Conservation (phyloP, 2,797 vertebrate species). For the Simalia tracyae region DNA sequence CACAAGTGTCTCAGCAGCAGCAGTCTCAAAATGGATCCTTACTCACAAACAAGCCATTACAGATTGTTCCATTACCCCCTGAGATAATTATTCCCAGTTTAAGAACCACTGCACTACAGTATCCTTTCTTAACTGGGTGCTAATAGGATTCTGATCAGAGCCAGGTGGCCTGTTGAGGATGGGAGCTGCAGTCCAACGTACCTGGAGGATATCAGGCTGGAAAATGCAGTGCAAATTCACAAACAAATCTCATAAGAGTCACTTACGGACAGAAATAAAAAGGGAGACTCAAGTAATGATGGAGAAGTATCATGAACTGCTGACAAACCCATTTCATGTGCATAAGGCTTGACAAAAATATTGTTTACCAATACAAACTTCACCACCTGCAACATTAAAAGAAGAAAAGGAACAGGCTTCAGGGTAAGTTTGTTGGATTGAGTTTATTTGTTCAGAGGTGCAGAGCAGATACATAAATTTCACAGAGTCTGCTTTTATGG, state of each 20-base stretch:
- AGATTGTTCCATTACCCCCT: neutral
- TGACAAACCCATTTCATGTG: neutral
- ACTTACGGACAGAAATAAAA: neutral
- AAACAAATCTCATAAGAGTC: slow-evolving; percentile 2
- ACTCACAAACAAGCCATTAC: neutral
- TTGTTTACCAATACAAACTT: slow-evolving; percentile 39
- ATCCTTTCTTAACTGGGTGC: neutral
- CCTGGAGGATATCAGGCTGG: neutral
- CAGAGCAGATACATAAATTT: slow-evolving; percentile 35
- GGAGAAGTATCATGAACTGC: neutral
- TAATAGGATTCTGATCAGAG: neutral
- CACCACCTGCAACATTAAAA: slow-evolving; percentile 11
- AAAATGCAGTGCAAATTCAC: neutral
- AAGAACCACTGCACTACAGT: neutral
- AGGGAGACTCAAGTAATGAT: neutral
- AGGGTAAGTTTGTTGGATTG: neutral
- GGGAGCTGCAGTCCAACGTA: neutral
- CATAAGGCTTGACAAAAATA: neutral
- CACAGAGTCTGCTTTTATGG: slow-evolving; percentile 20
- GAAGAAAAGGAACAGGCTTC: slow-evolving; percentile 25
- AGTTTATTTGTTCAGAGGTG: slow-evolving; percentile 17
- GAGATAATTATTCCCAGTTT: neutral
- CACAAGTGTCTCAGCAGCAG: neutral
- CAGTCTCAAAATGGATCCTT: neutral
- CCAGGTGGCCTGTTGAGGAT: neutral